Evolutionary conservation across 1,140 invertebrate genomes (phyloP).

Genomic region (Pseudachorutes palmiensis): DNA sequence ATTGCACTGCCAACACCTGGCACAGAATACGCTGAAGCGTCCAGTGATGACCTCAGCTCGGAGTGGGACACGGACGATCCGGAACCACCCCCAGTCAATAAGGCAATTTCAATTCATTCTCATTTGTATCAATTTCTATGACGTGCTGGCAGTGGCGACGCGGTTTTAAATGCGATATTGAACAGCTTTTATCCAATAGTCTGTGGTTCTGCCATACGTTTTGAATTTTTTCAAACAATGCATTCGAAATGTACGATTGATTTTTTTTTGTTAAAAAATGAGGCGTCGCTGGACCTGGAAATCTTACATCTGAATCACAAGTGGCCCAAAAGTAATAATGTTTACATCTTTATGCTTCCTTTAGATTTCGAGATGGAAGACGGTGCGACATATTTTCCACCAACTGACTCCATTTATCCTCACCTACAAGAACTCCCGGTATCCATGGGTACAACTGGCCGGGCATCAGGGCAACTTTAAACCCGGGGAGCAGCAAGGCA

Average conservation of each 20-base stretch:
- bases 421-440: constrained; percentile 88
- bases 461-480: constrained; percentile 70
- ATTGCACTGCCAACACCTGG: constrained; percentile 13
- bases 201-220: no score
- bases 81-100: constrained; percentile 35
- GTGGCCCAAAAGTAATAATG: background rate
- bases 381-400: constrained; percentile 75
- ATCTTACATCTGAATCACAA: background rate
- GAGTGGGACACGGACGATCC: constrained; percentile 77
- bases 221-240: no score
- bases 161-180: background rate
- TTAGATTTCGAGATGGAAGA: constrained; percentile 85
- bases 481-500: constrained; percentile 80
- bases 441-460: constrained; percentile 80
- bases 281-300: no score
- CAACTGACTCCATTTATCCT: constrained; percentile 94
- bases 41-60: constrained; percentile 76
- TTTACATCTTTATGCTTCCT: constrained; percentile 43
- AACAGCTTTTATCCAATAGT: no score
- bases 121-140: constrained; percentile 12
- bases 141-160: constrained; percentile 1
- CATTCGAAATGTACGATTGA: no score
- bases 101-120: constrained; percentile 17
- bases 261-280: no score
- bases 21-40: constrained; percentile 70